These are phyloP conservation scores for Lagria hirta DNA, from an alignment of 2,888 invertebrate genomes.

Conservation along the genomic window DNA sequence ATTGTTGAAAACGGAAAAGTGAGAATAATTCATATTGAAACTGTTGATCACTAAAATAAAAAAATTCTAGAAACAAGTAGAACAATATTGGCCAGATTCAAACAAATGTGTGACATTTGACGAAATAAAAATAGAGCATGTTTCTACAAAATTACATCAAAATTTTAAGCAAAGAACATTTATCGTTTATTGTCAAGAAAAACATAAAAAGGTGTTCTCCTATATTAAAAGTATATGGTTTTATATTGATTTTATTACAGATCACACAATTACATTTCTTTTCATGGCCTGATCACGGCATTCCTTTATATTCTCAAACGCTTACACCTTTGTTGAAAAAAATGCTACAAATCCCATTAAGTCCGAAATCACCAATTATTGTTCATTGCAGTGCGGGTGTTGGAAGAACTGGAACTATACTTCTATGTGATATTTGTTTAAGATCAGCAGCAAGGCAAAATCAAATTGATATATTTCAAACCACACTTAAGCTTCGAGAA, in stretches of 20 bases:
- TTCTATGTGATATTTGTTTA: conserved; percentile 60
- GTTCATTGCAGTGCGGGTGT: conserved; percentile 65
- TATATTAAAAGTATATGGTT: no score
- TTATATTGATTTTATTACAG: conserved; percentile 46
- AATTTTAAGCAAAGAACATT: conserved; percentile 8
- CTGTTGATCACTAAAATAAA: no score
- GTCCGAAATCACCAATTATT: conserved; percentile 50
- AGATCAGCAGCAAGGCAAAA: conserved; percentile 54
- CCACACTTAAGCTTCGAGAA: conserved; percentile 44
- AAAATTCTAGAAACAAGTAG: conserved; percentile 56
- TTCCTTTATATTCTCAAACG: conserved; percentile 49
- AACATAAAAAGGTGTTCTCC: conserved; percentile 59
- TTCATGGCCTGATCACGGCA: conserved; percentile 59
- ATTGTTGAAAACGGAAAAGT: conserved; percentile 55
- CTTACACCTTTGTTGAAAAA: conserved; percentile 49
- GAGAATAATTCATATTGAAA: conserved; percentile 9
- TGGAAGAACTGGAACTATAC: conserved; percentile 63
- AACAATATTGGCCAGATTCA: conserved; percentile 57
- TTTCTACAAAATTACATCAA: conserved; percentile 1
- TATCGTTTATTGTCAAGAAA: conserved; percentile 44
- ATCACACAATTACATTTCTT: conserved; percentile 57
- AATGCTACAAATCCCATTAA: conserved; percentile 47
- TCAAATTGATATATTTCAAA: conserved; percentile 42
- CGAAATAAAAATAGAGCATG: no score
- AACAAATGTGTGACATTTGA: conserved; percentile 37